Evolutionary conservation across 2,888 invertebrate species (phyloP).

Genomic region (Polydrusus tereticollis): DNA sequence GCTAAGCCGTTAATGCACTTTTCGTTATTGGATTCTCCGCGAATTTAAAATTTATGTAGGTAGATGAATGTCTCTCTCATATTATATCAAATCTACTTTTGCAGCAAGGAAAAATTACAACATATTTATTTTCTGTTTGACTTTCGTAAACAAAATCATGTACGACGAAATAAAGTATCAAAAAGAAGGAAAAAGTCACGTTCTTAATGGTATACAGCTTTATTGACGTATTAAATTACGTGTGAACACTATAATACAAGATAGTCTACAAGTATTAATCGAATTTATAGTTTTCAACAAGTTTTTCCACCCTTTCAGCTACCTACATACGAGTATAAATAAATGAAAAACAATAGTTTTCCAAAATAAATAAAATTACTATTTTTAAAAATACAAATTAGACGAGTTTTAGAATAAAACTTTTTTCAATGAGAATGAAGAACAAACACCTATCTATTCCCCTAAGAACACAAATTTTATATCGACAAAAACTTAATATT

Average conservation of each 20-base stretch:
- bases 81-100: too few species aligned
- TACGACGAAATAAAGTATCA: background rate
- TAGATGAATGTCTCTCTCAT: slow-evolving; percentile 9
- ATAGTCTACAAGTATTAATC: background rate
- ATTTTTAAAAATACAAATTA: background rate
- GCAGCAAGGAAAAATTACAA: too few species aligned
- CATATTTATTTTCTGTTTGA: background rate
- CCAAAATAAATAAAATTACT: background rate
- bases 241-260: background rate
- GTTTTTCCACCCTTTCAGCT: background rate
- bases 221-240: slow-evolving; percentile 2
- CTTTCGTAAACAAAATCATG: background rate
- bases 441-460: too few species aligned
- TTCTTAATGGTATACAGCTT: background rate
- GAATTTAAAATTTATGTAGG: slow-evolving; percentile 30
- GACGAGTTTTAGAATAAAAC: too few species aligned
- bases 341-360: too few species aligned
- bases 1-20: slow-evolving; percentile 20
- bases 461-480: too few species aligned
- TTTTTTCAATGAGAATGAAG: too few species aligned
- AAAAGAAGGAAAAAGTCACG: slow-evolving; percentile 13
- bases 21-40: slow-evolving; percentile 24
- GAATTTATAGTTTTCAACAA: background rate
- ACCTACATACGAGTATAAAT: background rate
- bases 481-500: too few species aligned